Base-by-base conservation (phyloP, 2,113 vertebrate genomes). In the Podocnemis expansa region DNA sequence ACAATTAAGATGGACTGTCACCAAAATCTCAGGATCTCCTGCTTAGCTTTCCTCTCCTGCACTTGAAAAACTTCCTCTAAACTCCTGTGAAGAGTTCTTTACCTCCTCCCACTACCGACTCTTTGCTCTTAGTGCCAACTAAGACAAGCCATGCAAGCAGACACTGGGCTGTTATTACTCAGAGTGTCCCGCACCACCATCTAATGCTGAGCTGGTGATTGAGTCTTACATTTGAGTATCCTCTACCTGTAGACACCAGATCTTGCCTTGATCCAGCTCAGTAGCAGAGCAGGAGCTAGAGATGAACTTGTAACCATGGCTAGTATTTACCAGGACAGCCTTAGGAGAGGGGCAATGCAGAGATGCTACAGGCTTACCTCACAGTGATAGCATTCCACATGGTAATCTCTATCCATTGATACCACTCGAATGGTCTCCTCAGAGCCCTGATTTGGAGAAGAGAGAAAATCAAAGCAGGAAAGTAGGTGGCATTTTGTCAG, bases 361-460 rank as follows among this genome's bases (percentile, higher is more conserved):
- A 38, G 49, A 38, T 0, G 0, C 58, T 58, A 34, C 24, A 0
- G 9, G 25, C 98, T 98, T 95, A 99, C 99, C 99, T 99, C 99
- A 38, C 99, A 99, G 98, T 99, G 99, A 91, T 99, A 99, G 88
- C 99, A 99, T 70, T 99, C 99, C 97, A 99, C 99, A 0, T 99
- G 99, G 97, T 99, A 99, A 96, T 99, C 99, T 95, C 99, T 99
- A 98, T 99, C 99, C 99, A 99, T 99, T 8, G 99, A 99, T 84
- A 99, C 99, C 76, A 99, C 99, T 25, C 99, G 98, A 89, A 99
- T 99, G 84, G 99, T 99, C 94, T 99, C 99, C 97, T 99, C 99
- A 0, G 99, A 99, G 91, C 99, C 99, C 99, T 99, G 96, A 2
- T 19, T 54, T 81, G 73, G 60, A 95, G 81, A 94, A 87, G 49